phyloP scores from a whole-genome alignment of 2,888 invertebrate species.

The Cybosia mesomella region DNA sequence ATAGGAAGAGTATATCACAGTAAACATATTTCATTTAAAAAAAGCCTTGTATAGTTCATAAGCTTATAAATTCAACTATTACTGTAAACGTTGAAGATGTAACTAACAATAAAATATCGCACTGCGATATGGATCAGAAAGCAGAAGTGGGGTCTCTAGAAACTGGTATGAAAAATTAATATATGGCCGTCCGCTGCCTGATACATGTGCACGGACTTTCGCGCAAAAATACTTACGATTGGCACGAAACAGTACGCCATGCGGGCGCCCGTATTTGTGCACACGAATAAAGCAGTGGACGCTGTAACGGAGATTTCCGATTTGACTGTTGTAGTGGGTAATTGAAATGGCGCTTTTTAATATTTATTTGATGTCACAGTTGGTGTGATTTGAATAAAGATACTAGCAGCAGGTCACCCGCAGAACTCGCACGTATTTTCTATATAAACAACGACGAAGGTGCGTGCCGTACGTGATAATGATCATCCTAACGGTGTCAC shows the following conservation, averaged over 20 bases:
- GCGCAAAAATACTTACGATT: too few relatives aligned
- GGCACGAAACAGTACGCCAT: too few relatives aligned
- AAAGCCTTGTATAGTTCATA: slow-evolving; percentile 44
- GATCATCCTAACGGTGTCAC: slow-evolving; percentile 28
- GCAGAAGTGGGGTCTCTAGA: not conserved
- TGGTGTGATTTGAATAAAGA: too few relatives aligned
- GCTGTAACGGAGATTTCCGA: not conserved
- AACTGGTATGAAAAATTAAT: not conserved
- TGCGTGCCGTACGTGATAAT: slow-evolving; percentile 31
- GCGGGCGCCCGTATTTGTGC: too few relatives aligned
- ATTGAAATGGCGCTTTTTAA: too few relatives aligned
- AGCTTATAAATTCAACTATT: slow-evolving; percentile 3
- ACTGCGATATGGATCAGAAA: not conserved
- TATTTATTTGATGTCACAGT: too few relatives aligned
- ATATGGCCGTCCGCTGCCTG: not conserved
- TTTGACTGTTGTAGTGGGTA: not conserved
- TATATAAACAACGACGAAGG: slow-evolving; percentile 27
- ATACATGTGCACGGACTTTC: too few relatives aligned
- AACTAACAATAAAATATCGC: not conserved
- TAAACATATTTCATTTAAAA: slow-evolving; percentile 58
- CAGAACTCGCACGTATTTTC: not conserved
- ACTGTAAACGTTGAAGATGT: not conserved
- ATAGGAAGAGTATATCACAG: slow-evolving; percentile 81
- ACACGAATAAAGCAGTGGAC: too few relatives aligned
- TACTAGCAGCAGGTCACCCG: not conserved